Evolutionary conservation across 2,888 invertebrate species (phyloP).

Genomic region (Pecten maximus): DNA sequence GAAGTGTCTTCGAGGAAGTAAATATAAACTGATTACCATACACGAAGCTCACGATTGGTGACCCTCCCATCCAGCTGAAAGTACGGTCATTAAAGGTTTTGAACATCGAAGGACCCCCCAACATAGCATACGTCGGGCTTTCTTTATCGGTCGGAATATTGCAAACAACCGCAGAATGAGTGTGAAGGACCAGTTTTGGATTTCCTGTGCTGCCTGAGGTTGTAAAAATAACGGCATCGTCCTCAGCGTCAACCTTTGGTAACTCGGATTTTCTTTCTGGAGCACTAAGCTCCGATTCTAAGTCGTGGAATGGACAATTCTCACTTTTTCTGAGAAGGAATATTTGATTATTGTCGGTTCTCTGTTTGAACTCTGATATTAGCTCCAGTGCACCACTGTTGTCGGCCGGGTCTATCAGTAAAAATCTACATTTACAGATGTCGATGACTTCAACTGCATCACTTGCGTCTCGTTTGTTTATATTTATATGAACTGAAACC

Average conservation of each 20-base stretch:
- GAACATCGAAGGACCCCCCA: neutral
- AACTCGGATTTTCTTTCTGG: neutral
- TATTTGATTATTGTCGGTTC: neutral
- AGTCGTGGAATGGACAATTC: neutral
- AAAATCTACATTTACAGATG: neutral
- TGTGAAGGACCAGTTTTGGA: neutral
- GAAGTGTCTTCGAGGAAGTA: neutral
- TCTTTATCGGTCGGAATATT: neutral
- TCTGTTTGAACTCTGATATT: neutral
- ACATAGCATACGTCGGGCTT: neutral
- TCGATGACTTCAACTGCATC: neutral
- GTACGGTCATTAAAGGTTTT: neutral
- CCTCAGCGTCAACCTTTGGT: neutral
- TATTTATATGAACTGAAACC: neutral
- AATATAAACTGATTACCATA: neutral
- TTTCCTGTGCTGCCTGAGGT: conserved; percentile 2
- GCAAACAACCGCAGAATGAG: neutral
- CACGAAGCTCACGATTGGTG: neutral
- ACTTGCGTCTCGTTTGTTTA: neutral
- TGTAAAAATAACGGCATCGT: neutral
- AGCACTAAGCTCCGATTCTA: neutral
- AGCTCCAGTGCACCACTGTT: neutral
- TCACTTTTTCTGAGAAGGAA: neutral
- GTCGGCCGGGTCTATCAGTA: neutral
- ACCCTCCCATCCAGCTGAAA: neutral